A percentile compares a stretch with the other conserved stretches of the same genome.
Conservation (phyloP, 2,113 vertebrate species). For the Oceanites oceanicus region DNA sequence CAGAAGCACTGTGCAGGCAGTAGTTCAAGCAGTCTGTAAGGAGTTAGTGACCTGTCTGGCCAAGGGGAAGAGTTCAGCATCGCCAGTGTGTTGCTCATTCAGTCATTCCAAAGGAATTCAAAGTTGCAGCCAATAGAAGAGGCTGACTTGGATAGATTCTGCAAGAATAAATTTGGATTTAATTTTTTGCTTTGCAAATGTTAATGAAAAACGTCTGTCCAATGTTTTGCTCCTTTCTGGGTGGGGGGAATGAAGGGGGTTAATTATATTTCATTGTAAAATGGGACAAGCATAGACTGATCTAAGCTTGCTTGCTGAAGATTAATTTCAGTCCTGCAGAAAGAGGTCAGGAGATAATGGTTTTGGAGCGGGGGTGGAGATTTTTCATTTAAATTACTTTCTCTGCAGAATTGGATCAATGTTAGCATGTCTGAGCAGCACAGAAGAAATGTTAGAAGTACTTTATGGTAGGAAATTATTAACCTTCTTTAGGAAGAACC, state of each 20-base stretch:
- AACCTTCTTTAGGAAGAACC: background rate
- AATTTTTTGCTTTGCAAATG: background rate
- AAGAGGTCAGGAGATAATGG: background rate
- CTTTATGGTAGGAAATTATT: background rate
- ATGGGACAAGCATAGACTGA: background rate
- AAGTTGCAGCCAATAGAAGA: background rate
- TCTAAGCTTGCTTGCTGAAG: background rate
- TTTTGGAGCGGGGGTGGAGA: background rate
- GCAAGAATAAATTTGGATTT: background rate
- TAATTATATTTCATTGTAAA: background rate
- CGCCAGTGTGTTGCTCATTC: rapidly evolving
- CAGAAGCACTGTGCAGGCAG: background rate
- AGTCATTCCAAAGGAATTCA: background rate
- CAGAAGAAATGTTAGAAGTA: background rate
- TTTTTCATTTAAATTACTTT: background rate
- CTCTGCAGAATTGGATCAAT: background rate
- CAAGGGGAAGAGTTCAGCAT: background rate
- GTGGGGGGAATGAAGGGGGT: background rate
- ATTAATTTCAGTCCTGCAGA: background rate
- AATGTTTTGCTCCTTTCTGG: background rate
- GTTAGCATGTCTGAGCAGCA: background rate
- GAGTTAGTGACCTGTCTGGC: background rate
- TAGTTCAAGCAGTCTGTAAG: background rate
- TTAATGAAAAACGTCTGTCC: background rate
- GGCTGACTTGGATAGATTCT: background rate